Percentiles rank a stretch among this genome's conserved stretches.
Conservation (phyloP, 2,888 invertebrate genomes). For the Crossocerus cetratus region DNA sequence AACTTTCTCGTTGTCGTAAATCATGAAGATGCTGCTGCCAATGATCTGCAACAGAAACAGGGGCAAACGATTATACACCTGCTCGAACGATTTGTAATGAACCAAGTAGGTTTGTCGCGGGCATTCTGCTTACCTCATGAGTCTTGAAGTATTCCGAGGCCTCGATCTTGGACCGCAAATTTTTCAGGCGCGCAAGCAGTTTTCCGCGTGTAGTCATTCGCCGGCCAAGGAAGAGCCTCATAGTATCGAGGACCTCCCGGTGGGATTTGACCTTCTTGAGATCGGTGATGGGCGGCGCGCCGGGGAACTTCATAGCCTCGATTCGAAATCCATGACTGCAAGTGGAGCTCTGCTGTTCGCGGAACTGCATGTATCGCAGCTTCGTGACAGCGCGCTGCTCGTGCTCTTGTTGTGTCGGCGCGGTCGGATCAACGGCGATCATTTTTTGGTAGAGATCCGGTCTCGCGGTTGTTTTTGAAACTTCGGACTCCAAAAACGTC, state of each 20-base stretch:
- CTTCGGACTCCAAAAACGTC: constrained; percentile 97
- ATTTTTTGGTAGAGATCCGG: constrained; percentile 96
- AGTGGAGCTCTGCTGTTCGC: constrained; percentile 95
- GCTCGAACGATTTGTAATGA: neutral
- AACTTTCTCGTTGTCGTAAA: constrained; percentile 91
- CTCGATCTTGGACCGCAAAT: constrained; percentile 89
- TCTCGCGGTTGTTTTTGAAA: constrained; percentile 90
- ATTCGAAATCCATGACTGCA: constrained; percentile 96
- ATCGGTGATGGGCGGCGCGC: constrained; percentile 90
- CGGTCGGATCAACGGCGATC: constrained; percentile 92
- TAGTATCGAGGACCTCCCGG: constrained; percentile 85
- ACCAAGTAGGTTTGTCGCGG: neutral
- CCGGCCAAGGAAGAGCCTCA: constrained; percentile 86
- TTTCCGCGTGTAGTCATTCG: constrained; percentile 83
- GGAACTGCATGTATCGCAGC: constrained; percentile 96
- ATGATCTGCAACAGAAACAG: constrained; percentile 80
- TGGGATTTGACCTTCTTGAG: constrained; percentile 91
- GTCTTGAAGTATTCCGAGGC: constrained; percentile 89
- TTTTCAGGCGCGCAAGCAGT: constrained; percentile 85
- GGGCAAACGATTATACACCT: neutral
- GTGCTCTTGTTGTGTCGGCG: constrained; percentile 92
- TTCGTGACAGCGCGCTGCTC: constrained; percentile 92
- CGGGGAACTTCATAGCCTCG: constrained; percentile 94
- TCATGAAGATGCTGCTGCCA: constrained; percentile 95
- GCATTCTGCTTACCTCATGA: constrained; percentile 83